Conservation (phyloP, 92 coral and sea anemone species). For the Porites evermanni region DNA sequence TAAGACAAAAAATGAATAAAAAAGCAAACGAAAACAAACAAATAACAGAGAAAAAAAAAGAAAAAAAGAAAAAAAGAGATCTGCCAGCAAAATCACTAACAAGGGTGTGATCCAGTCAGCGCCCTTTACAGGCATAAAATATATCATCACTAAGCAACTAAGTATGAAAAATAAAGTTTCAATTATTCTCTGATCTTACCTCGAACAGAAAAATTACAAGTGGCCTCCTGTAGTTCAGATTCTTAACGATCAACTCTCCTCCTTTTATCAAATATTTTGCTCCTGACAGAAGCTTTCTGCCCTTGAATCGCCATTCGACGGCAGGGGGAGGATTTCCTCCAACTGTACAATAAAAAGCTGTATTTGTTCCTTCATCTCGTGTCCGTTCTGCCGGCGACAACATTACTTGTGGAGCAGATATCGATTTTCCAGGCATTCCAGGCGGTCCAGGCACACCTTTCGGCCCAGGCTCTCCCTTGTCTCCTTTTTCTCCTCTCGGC, state of each 20-base stretch:
- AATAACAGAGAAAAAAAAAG: no score
- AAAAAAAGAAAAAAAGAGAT: no score
- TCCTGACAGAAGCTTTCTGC: not conserved
- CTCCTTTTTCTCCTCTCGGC: constrained; percentile 20
- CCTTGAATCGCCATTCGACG: constrained; percentile 30
- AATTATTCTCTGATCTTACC: not conserved
- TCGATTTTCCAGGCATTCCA: constrained; percentile 23
- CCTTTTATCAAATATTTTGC: not conserved
- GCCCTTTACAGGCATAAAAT: no score
- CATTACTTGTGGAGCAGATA: constrained; percentile 32
- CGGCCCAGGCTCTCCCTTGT: not conserved
- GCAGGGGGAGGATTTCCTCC: constrained; percentile 28
- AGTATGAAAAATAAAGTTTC: not conserved
- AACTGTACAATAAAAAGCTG: constrained; percentile 30
- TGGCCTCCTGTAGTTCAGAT: constrained; percentile 2
- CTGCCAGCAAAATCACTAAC: no score
- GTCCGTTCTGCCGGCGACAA: constrained; percentile 27
- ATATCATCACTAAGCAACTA: not conserved
- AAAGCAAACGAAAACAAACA: no score
- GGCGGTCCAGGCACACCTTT: constrained; percentile 24
- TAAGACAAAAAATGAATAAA: no score
- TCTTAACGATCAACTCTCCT: constrained; percentile 6
- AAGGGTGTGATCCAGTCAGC: no score
- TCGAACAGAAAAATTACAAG: constrained; percentile 6
- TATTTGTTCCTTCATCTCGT: constrained; percentile 29